Evolutionary conservation across 2,113 vertebrate species (phyloP).

Genomic region (Aspiorhynchus laticeps): DNA sequence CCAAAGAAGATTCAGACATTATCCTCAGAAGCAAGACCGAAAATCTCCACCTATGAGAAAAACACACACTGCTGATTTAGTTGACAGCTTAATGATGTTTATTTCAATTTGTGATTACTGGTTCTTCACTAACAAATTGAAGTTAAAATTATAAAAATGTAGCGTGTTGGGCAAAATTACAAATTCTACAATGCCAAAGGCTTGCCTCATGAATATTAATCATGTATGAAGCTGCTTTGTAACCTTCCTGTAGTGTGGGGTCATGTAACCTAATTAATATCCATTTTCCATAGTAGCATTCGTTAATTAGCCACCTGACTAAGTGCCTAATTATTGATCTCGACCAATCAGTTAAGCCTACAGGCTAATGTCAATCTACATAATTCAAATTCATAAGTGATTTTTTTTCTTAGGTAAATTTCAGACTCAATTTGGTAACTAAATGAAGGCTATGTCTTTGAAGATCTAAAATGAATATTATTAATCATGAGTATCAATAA

Average conservation of each 20-base stretch:
- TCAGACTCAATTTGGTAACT: not conserved
- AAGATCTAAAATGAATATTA: no score
- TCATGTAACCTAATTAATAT: slow-evolving; percentile 23
- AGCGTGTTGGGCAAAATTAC: not conserved
- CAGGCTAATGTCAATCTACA: not conserved
- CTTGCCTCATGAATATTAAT: slow-evolving; percentile 1
- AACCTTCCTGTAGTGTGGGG: not conserved
- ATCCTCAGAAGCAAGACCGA: slow-evolving; percentile 84
- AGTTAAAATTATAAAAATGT: not conserved
- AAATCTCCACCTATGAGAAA: slow-evolving; percentile 40
- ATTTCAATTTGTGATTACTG: not conserved
- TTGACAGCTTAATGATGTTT: not conserved
- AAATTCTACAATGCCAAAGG: not conserved
- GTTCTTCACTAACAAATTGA: not conserved
- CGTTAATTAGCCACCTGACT: not conserved
- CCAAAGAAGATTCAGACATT: slow-evolving; percentile 93
- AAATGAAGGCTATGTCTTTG: not conserved
- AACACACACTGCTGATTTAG: not conserved
- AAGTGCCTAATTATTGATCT: not conserved
- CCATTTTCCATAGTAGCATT: not conserved
- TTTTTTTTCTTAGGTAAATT: not conserved
- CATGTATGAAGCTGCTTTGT: not conserved
- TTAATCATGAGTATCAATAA: no score
- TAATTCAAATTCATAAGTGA: not conserved
- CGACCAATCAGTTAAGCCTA: not conserved